Base-by-base conservation (phyloP, 2,113 vertebrate genomes). In the Heterocephalus glaber region DNA sequence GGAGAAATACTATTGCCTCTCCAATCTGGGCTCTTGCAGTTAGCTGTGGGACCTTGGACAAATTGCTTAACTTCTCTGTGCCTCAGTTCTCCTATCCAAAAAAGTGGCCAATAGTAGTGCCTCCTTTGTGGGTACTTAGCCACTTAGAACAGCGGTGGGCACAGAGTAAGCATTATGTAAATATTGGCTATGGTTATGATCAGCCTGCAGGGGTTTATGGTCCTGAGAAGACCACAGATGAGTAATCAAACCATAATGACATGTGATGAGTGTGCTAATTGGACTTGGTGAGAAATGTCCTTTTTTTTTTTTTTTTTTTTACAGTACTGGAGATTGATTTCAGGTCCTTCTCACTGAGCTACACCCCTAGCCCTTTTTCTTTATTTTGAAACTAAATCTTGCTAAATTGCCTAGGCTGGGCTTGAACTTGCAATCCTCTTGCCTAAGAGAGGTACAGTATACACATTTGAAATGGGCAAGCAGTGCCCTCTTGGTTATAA, bases 1-100 rank as follows among this genome's bases (percentile, higher is more conserved):
- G 52, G 54, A 49, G 63, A 66, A 56, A n/a, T 41, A 79, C n/a
- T 12, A 6, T 80, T 24, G 35, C 14, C 44, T 74, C 7, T 47
- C 24, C 35, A 41, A 24, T 54, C 28, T 35, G 76, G 52, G 76
- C 41, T 74, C 66, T 92, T 94, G 80, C 11, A 41, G 33, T 77
- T 49, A 92, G 96, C 92, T 94, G 70, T 81, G 56, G 85, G 38
- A 86, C 33, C 44, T 81, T 70, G 65, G 35, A 52, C 35, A 94
- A 84, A 84, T 80, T 65, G 35, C 76, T 88, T 74, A 19, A 56
- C 82, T 81, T 87, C 89, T 90, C 89, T 94, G 86, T 84, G 86
- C 41, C 30, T 84, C 77, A 26, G 65, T 89, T 76, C 85, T 89
- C 60, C 60, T 72, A n/a, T 76, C 60, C 33, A 85, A 82, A 95